Evolutionary conservation across 2,888 invertebrate genomes (phyloP).

Genomic region (Hipparchia semele): DNA sequence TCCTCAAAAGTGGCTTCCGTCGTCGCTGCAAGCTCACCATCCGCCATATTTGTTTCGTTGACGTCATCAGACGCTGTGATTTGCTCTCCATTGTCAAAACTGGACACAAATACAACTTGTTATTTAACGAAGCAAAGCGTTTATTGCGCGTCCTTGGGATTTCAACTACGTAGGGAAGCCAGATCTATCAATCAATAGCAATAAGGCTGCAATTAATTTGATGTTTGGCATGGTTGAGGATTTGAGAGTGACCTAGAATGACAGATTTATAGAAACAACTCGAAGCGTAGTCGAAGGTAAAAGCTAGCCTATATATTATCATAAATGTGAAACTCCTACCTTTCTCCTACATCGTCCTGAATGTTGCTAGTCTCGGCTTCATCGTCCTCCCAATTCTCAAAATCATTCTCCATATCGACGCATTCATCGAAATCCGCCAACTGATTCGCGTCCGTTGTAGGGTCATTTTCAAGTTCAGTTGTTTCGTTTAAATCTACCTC

Average conservation of each 20-base stretch:
- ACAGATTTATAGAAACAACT: too few species aligned
- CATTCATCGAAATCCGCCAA: not conserved
- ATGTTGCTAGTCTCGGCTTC: not conserved
- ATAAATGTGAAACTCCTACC: not conserved
- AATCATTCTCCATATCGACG: slow-evolving; percentile 23
- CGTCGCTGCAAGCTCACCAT: not conserved
- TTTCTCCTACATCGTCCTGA: not conserved
- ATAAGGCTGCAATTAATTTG: too few species aligned
- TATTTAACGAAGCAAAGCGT: not conserved
- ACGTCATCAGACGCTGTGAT: not conserved
- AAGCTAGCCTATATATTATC: too few species aligned
- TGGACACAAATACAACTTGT: not conserved
- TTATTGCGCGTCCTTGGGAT: too few species aligned
- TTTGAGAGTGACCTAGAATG: too few species aligned
- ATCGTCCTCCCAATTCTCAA: slow-evolving; percentile 28
- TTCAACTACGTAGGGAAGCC: too few species aligned
- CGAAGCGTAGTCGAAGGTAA: too few species aligned
- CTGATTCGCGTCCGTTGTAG: not conserved
- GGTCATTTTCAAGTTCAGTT: not conserved
- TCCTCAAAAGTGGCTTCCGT: not conserved
- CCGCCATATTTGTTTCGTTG: not conserved
- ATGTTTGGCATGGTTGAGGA: too few species aligned
- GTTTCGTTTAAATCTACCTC: not conserved
- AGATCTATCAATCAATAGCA: too few species aligned
- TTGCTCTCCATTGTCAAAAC: not conserved